Base-by-base conservation (phyloP, 1,140 invertebrate genomes). In the Conus betulinus region DNA sequence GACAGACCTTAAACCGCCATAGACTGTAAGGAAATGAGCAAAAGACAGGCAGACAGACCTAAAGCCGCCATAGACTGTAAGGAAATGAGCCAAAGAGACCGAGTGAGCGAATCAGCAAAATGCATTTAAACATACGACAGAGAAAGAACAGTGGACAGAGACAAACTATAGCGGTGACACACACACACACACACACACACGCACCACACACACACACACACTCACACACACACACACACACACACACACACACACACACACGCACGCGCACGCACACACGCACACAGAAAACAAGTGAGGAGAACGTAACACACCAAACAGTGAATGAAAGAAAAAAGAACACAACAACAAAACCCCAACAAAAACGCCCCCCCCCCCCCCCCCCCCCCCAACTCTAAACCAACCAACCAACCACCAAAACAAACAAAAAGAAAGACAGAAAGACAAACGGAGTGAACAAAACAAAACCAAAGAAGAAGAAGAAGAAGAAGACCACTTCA, bases 181-280 rank as follows among this genome's bases (percentile, higher is more conserved):
- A 52, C 27, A 53, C 52, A 81, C 78, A 52, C 78, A 15, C 52
- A 52, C 25, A 71, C 67, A 71, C 67, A 71, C 67, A 71, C 67
- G 10, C 20, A 71, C 67, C 67, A 71, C 67, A 71, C 20, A 20
- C 52, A 81, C 39, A 81, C 39, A 51, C 78, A 81, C 52, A 52
- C 11, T 39, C 39, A 81, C 27, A 52, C 39, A 52, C 27, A 53
- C 6, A 81, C 78, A 52, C 52, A 81, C 78, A 81, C 27, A 81
- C 39, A 52, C 27, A 81, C 78, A 81, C 78, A 81, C 27, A n/a
- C 52, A 81, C 52, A 17, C 67, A 71, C 67, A 71, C 67, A 71
- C 67, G 10, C 67, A 71, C 67, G 10, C 67, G 10, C 67, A 71
- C 67, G 10, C 67, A 71, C 67, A 71, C 67, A 71, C 67, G 10